phyloP scores from a whole-genome alignment of 2,797 vertebrate species.

The Pseudochaenichthys georgianus region DNA sequence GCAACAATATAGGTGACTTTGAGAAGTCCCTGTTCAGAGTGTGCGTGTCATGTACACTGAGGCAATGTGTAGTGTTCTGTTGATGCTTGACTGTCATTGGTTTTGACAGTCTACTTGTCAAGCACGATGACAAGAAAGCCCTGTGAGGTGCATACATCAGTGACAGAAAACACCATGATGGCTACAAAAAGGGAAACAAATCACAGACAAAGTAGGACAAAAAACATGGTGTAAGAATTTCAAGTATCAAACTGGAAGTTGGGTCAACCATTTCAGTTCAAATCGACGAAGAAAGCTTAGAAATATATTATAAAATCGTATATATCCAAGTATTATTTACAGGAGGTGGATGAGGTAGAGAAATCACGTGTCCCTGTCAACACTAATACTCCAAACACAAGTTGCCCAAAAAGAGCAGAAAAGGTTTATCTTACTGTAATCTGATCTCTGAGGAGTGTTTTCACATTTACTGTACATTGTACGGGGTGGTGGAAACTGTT shows the following conservation, averaged over 20 bases:
- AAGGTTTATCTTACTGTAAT: not conserved
- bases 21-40: constrained; percentile 54
- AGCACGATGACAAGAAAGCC: constrained; percentile 66
- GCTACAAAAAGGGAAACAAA: constrained; percentile 9
- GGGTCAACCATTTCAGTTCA: not conserved
- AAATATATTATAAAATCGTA: not conserved
- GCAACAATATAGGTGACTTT: constrained; percentile 63
- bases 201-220: not conserved
- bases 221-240: not conserved
- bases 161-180: constrained; percentile 46
- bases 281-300: not conserved
- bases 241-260: not conserved
- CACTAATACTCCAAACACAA: not conserved
- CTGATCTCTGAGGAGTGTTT: not conserved
- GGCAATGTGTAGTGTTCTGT: constrained; percentile 38
- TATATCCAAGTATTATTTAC: not conserved
- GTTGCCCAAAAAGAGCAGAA: not conserved
- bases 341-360: not conserved
- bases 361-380: not conserved
- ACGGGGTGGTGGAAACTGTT: not conserved
- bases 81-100: constrained; percentile 71
- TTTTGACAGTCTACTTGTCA: constrained; percentile 74
- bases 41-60: constrained; percentile 41
- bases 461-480: not conserved
- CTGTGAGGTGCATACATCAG: constrained; percentile 70